A percentile compares a stretch with the other conserved stretches of the same genome.
Evolutionary conservation across 2,113 vertebrate genomes (phyloP).

Genomic region (Ailurus styani): DNA sequence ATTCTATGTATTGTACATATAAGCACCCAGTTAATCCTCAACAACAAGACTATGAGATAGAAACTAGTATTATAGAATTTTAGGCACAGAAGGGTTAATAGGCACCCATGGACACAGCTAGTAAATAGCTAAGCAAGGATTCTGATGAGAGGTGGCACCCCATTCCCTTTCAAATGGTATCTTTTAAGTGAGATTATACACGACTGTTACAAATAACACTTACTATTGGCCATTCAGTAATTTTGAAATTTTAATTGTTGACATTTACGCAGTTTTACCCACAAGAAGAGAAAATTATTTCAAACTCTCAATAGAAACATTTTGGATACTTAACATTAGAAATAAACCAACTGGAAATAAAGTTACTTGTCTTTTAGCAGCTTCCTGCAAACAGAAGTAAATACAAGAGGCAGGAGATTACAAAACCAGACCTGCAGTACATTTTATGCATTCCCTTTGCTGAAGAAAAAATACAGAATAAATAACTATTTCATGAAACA

Average conservation of each 20-base stretch:
- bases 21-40: background rate
- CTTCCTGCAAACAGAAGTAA: slow-evolving; percentile 18
- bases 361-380: slow-evolving; percentile 19
- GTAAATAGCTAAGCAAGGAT: no score
- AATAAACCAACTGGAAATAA: slow-evolving; percentile 20
- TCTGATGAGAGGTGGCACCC: background rate
- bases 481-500: background rate
- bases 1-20: background rate
- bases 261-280: background rate
- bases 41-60: background rate
- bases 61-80: background rate
- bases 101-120: background rate
- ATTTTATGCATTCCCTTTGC: slow-evolving; percentile 22
- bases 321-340: background rate
- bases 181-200: background rate
- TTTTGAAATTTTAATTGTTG: background rate
- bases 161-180: background rate
- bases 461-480: slow-evolving; percentile 33
- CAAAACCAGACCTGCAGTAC: background rate
- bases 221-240: background rate
- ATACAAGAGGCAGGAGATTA: slow-evolving; percentile 31
- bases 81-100: background rate
- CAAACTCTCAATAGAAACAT: slow-evolving; percentile 10
- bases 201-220: background rate
- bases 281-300: slow-evolving; percentile 19